Percentiles rank a stretch among this genome's conserved stretches.
phyloP scores from a whole-genome alignment of 2,888 invertebrate genomes.

The Capitulum mitella region DNA sequence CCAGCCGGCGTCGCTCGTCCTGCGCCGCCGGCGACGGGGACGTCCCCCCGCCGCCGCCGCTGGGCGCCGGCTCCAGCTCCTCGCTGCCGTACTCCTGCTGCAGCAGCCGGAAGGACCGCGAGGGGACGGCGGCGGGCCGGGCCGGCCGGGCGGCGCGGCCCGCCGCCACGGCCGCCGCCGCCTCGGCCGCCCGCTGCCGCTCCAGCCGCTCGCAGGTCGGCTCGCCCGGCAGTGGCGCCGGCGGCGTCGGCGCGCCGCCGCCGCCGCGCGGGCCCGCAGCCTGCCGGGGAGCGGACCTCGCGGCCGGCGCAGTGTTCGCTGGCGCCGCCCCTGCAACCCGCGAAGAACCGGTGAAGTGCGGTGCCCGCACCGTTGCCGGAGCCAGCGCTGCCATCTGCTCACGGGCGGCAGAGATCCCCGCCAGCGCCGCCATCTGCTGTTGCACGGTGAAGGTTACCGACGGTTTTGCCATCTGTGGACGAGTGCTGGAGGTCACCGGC shows the following conservation, averaged over 20 bases:
- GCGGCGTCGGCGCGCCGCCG: not conserved
- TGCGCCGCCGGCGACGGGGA: too few species aligned
- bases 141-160: not conserved
- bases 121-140: conserved; percentile 50
- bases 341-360: not conserved
- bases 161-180: not conserved
- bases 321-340: not conserved
- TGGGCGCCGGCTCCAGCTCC: not conserved
- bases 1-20: not conserved
- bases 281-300: not conserved
- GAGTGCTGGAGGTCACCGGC: too few species aligned
- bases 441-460: too few species aligned
- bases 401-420: too few species aligned
- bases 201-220: not conserved
- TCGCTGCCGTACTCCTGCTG: conserved; percentile 66
- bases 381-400: too few species aligned
- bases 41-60: too few species aligned
- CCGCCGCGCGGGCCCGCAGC: not conserved
- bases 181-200: not conserved
- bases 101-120: conserved; percentile 67
- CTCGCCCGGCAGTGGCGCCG: not conserved
- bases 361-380: too few species aligned
- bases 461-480: too few species aligned
- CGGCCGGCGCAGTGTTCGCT: not conserved
- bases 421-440: not conserved